A percentile compares a stretch with the other conserved stretches of the same genome.
These are phyloP conservation scores for Leucopternis melanops DNA, from an alignment of 2,113 vertebrate species.

Conservation along the genomic window DNA sequence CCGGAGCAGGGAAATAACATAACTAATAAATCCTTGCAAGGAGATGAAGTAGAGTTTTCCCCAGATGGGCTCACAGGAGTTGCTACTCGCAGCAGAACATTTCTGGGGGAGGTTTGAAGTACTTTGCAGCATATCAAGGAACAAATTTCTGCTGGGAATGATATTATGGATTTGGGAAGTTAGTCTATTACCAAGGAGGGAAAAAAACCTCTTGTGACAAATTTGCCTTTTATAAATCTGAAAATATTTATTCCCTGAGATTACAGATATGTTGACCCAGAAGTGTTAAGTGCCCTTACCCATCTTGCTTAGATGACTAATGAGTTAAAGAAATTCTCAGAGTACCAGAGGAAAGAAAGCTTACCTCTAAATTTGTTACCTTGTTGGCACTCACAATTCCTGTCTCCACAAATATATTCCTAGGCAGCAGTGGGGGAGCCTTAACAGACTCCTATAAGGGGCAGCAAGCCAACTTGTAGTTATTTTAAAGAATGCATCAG, in stretches of 20 bases:
- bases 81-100: background rate
- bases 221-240: background rate
- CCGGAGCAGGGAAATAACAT: background rate
- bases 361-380: background rate
- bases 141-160: background rate
- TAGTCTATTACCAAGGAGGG: background rate
- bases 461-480: background rate
- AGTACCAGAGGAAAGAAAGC: background rate
- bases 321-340: background rate
- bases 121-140: background rate
- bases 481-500: conserved; percentile 57
- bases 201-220: background rate
- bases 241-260: background rate
- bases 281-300: background rate
- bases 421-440: background rate
- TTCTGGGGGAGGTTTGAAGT: background rate
- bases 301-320: background rate
- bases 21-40: background rate
- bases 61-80: background rate
- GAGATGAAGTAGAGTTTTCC: background rate
- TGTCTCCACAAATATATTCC: background rate
- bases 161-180: background rate
- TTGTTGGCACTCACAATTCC: background rate
- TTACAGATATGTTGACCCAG: background rate
- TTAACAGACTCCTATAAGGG: conserved; percentile 18